Evolutionary conservation across 2,113 vertebrate species (phyloP).

Genomic region (Gnathonemus longibarbis): DNA sequence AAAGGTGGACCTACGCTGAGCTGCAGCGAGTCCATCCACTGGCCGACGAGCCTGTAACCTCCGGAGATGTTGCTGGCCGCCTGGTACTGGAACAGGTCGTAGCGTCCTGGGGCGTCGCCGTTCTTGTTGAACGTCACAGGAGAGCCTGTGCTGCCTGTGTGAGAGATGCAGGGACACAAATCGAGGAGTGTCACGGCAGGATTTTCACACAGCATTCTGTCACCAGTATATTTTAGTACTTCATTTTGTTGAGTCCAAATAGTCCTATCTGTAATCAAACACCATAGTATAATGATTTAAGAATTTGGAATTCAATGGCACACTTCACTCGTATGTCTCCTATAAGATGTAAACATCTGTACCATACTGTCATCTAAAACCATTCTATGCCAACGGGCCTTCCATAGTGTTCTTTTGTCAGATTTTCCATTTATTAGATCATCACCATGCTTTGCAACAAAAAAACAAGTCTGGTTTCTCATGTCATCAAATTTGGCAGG

Average conservation of each 20-base stretch:
- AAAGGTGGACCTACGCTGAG: slow-evolving; percentile 44
- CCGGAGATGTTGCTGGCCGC: slow-evolving; percentile 50
- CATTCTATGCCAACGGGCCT: not conserved
- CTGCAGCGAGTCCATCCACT: slow-evolving; percentile 60
- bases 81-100: slow-evolving; percentile 66
- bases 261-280: not conserved
- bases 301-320: not conserved
- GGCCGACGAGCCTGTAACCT: slow-evolving; percentile 54
- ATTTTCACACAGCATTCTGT: not conserved
- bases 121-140: slow-evolving; percentile 60
- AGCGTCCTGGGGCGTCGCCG: slow-evolving; percentile 60
- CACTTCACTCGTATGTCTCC: not conserved
- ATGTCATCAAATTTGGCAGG: not conserved
- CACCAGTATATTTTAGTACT: not conserved
- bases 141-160: slow-evolving; percentile 56
- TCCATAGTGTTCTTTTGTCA: not conserved
- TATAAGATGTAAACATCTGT: not conserved
- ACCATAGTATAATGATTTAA: not conserved
- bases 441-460: not conserved
- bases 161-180: not conserved
- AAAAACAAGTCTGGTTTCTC: not conserved
- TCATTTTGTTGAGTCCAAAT: not conserved
- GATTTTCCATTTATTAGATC: not conserved
- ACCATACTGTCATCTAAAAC: not conserved
- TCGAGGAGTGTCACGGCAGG: not conserved